A percentile compares a stretch with the other conserved stretches of the same genome.
Conservation (phyloP, 2,888 invertebrate genomes). For the Lutraria lutraria region DNA sequence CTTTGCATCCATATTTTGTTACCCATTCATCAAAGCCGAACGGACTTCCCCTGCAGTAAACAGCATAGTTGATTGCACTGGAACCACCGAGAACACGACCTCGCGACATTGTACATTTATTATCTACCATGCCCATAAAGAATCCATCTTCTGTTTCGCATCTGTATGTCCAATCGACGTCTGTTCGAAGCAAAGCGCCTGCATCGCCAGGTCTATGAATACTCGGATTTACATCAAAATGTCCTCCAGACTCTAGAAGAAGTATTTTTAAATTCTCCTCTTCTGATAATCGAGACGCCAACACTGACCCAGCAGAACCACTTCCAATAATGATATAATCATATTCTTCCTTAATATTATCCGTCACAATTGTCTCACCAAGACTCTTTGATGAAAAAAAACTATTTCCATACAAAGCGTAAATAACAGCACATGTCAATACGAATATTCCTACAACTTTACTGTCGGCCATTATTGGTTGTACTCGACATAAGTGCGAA, state of each 20-base stretch:
- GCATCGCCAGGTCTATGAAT: slow-evolving; percentile 20
- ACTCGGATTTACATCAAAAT: slow-evolving; percentile 26
- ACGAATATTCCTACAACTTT: neutral
- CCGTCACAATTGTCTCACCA: neutral
- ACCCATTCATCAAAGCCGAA: slow-evolving; percentile 57
- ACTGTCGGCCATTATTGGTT: neutral
- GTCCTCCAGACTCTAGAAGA: slow-evolving; percentile 40
- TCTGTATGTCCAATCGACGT: slow-evolving; percentile 50
- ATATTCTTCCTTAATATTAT: slow-evolving; percentile 30
- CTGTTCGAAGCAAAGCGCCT: neutral
- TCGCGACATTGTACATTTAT: slow-evolving; percentile 37
- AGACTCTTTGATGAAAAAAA: neutral
- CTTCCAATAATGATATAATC: slow-evolving; percentile 43
- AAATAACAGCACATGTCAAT: neutral
- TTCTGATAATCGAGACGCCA: slow-evolving; percentile 45
- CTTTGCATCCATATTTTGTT: slow-evolving; percentile 46
- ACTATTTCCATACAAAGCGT: neutral
- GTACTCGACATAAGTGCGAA: too few relatives aligned
- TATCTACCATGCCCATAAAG: slow-evolving; percentile 14
- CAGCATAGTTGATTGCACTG: slow-evolving; percentile 37
- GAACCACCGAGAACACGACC: slow-evolving; percentile 57
- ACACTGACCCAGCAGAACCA: slow-evolving; percentile 41
- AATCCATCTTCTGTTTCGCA: slow-evolving; percentile 36
- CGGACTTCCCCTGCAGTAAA: slow-evolving; percentile 48
- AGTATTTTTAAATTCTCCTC: slow-evolving; percentile 13